Conservation (phyloP, 2,113 vertebrate species). For the Condylura cristata region DNA sequence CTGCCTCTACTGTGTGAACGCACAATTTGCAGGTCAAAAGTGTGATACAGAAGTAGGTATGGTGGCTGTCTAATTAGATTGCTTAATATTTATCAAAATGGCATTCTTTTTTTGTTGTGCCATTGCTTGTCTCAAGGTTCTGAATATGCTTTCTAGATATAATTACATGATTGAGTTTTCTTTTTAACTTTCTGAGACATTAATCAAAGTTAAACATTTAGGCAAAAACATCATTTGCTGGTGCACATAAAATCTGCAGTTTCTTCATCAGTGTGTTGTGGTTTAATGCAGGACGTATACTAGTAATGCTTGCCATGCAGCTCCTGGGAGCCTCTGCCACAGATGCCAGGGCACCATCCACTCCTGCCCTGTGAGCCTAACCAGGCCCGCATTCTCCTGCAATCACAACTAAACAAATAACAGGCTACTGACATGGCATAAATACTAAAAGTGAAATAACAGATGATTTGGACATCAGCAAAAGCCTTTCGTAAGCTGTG, state of each 20-base stretch:
- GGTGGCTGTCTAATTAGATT: slow-evolving; percentile 69
- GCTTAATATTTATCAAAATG: slow-evolving; percentile 73
- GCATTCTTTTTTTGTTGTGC: slow-evolving; percentile 58
- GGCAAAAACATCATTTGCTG: slow-evolving; percentile 20
- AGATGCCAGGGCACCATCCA: background rate
- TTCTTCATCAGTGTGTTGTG: background rate
- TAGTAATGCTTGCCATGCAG: background rate
- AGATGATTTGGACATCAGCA: background rate
- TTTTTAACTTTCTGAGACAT: slow-evolving; percentile 63
- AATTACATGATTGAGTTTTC: slow-evolving; percentile 72
- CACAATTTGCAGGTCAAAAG: slow-evolving; percentile 75
- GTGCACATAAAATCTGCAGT: slow-evolving; percentile 35
- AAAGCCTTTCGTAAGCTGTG: background rate
- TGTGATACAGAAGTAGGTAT: slow-evolving; percentile 58
- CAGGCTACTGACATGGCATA: background rate
- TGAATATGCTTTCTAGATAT: slow-evolving; percentile 66
- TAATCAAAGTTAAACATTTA: slow-evolving; percentile 67
- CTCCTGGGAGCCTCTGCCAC: background rate
- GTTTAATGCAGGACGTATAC: background rate
- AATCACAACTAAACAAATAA: background rate
- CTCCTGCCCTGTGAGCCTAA: background rate
- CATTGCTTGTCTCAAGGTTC: slow-evolving; percentile 41
- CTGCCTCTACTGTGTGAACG: slow-evolving; percentile 60
- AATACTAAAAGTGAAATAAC: background rate
- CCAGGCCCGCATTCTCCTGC: background rate